A percentile compares a stretch with the other conserved stretches of the same genome.
Evolutionary conservation across 1,140 invertebrate species (phyloP).

Genomic region (Chironomus tepperi): DNA sequence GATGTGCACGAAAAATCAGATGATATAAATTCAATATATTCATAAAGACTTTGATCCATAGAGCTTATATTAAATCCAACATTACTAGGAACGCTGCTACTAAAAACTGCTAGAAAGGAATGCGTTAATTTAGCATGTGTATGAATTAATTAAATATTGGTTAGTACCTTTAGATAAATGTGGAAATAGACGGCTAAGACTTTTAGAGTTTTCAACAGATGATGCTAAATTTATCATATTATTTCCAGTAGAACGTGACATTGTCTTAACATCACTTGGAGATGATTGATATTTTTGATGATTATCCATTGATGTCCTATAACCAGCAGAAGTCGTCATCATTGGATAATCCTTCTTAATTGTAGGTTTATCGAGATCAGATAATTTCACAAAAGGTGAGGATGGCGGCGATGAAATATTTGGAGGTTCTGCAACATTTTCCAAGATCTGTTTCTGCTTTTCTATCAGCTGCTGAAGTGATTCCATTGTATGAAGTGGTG

Average conservation of each 20-base stretch:
- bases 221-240: constrained; percentile 39
- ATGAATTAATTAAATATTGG: not conserved
- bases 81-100: constrained; percentile 36
- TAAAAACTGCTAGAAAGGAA: constrained; percentile 31
- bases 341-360: constrained; percentile 20
- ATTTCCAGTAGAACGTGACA: constrained; percentile 47
- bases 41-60: constrained; percentile 26
- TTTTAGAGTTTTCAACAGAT: constrained; percentile 38
- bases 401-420: not conserved
- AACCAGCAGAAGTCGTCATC: constrained; percentile 23
- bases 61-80: constrained; percentile 30
- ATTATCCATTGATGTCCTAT: constrained; percentile 28
- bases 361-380: constrained; percentile 48
- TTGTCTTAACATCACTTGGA: constrained; percentile 32
- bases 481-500: constrained; percentile 34
- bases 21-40: constrained; percentile 32
- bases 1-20: constrained; percentile 31
- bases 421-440: constrained; percentile 36
- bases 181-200: constrained; percentile 40
- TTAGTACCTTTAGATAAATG: constrained; percentile 36
- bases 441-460: constrained; percentile 38
- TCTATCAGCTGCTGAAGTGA: constrained; percentile 39
- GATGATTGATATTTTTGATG: constrained; percentile 42
- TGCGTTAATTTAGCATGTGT: not conserved
- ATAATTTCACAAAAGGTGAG: constrained; percentile 45